Evolutionary conservation across 2,113 vertebrate genomes (phyloP).

Genomic region (Pelobates fuscus): DNA sequence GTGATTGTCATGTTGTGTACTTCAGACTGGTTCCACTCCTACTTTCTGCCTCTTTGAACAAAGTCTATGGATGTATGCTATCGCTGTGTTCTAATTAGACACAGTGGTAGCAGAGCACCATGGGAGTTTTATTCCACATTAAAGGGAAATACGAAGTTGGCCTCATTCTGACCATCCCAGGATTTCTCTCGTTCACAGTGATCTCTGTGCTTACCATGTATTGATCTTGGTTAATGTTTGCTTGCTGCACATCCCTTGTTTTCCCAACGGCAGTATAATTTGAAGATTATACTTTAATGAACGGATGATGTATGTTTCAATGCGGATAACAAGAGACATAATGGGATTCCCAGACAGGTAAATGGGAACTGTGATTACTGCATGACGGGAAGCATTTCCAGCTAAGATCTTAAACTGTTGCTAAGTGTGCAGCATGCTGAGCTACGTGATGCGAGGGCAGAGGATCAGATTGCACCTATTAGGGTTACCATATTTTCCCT

Average conservation of each 20-base stretch:
- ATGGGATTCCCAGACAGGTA: slow-evolving; percentile 44
- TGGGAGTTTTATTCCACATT: background rate
- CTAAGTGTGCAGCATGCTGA: background rate
- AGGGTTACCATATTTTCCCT: background rate
- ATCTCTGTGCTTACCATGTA: slow-evolving; percentile 27
- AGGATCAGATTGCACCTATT: background rate
- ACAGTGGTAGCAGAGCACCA: too few relatives aligned
- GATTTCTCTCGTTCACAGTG: slow-evolving; percentile 1
- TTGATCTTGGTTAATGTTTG: slow-evolving; percentile 45
- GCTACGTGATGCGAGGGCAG: background rate
- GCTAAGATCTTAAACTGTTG: slow-evolving; percentile 31
- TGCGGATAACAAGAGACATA: slow-evolving; percentile 47
- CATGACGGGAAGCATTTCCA: slow-evolving; percentile 45
- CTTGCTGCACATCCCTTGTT: slow-evolving; percentile 44
- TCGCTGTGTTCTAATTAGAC: too few relatives aligned
- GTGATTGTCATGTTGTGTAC: too few relatives aligned
- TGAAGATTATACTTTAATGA: slow-evolving; percentile 53
- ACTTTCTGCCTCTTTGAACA: too few relatives aligned
- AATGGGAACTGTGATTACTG: slow-evolving; percentile 30
- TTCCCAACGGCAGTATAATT: slow-evolving; percentile 42
- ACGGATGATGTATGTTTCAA: slow-evolving; percentile 57
- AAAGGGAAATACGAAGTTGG: background rate
- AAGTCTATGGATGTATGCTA: too few relatives aligned
- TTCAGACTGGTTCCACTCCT: too few relatives aligned
- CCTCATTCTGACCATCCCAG: background rate